phyloP scores from a whole-genome alignment of 2,888 invertebrate genomes.

The Amphimallon solstitiale region DNA sequence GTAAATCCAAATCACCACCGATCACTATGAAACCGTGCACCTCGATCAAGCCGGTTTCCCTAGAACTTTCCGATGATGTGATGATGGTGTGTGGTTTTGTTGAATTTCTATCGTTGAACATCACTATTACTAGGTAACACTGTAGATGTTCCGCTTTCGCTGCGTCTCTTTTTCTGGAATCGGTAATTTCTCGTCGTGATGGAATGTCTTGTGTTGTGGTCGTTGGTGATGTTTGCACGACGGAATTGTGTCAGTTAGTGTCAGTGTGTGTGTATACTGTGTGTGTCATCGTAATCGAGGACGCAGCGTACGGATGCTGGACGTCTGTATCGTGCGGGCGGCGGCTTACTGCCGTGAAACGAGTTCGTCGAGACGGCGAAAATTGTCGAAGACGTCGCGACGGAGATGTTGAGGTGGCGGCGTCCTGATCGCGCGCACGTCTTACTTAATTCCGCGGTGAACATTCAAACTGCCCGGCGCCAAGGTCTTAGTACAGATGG shows the following conservation, averaged over 20 bases:
- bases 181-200: too few relatives aligned
- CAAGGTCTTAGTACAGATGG: constrained; percentile 33
- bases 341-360: constrained; percentile 44
- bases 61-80: constrained; percentile 56
- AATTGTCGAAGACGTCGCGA: constrained; percentile 41
- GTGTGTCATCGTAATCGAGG: background rate
- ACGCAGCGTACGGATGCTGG: constrained; percentile 34
- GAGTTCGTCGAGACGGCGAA: constrained; percentile 44
- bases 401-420: background rate
- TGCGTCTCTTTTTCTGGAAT: too few relatives aligned
- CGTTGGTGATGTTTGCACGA: too few relatives aligned
- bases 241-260: background rate
- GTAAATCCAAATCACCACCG: too few relatives aligned
- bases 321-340: constrained; percentile 46
- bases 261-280: background rate
- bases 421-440: constrained; percentile 9
- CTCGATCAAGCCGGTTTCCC: constrained; percentile 8
- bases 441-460: constrained; percentile 6
- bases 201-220: too few relatives aligned
- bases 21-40: too few relatives aligned
- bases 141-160: too few relatives aligned
- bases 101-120: too few relatives aligned
- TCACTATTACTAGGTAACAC: too few relatives aligned
- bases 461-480: background rate
- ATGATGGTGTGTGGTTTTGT: background rate